Conservation (phyloP, 1,140 invertebrate genomes). For the Procambarus clarkii region DNA sequence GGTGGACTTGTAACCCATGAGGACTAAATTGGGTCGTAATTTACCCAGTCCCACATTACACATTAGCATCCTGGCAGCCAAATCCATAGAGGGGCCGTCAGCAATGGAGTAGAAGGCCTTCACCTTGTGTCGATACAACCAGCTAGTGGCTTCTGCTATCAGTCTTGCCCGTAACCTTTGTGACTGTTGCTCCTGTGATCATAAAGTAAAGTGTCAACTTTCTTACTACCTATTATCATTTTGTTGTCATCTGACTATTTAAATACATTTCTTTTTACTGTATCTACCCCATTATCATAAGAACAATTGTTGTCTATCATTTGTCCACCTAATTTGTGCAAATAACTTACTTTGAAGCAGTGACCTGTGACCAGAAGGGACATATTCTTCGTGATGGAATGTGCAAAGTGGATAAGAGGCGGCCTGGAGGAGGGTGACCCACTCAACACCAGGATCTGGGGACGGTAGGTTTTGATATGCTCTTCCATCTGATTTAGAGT, state of each 20-base stretch:
- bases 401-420: constrained; percentile 79
- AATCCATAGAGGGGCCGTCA: constrained; percentile 75
- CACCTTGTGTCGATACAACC: constrained; percentile 76
- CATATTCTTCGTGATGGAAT: constrained; percentile 78
- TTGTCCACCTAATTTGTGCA: too few relatives aligned
- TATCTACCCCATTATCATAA: too few relatives aligned
- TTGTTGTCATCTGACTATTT: too few relatives aligned
- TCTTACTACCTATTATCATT: too few relatives aligned
- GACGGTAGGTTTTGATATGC: constrained; percentile 82
- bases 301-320: too few relatives aligned
- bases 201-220: too few relatives aligned
- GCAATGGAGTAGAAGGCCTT: constrained; percentile 78
- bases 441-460: constrained; percentile 80
- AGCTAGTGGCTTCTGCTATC: constrained; percentile 76
- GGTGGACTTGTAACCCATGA: constrained; percentile 81
- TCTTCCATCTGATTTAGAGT: constrained; percentile 79
- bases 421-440: constrained; percentile 78
- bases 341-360: constrained; percentile 76
- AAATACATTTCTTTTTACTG: too few relatives aligned
- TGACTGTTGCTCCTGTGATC: constrained; percentile 72
- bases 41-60: constrained; percentile 89
- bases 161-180: constrained; percentile 77
- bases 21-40: constrained; percentile 90
- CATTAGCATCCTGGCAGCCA: constrained; percentile 79
- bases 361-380: constrained; percentile 80